Percentiles rank a stretch among this genome's conserved stretches.
These are phyloP conservation scores for Litocranius walleri DNA, from an alignment of 2,113 vertebrate genomes.

Conservation along the genomic window DNA sequence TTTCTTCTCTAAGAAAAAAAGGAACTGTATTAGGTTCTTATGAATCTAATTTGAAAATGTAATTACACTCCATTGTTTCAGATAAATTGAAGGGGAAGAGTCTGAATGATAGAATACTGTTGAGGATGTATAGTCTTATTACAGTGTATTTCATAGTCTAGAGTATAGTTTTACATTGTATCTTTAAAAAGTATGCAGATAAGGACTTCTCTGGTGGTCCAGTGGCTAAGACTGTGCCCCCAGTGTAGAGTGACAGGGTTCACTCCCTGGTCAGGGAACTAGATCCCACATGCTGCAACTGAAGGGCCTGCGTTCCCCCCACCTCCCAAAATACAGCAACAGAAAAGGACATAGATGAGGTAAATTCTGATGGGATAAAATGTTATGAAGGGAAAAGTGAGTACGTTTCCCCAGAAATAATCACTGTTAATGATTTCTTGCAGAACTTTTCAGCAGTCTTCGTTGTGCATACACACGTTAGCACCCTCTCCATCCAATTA, in stretches of 20 bases:
- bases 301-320: not conserved
- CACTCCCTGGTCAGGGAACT: not conserved
- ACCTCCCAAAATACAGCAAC: not conserved
- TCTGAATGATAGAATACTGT: not conserved
- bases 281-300: not conserved
- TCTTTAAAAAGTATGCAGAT: not conserved
- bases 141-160: not conserved
- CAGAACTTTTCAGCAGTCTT: not conserved
- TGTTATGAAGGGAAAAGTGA: not conserved
- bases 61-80: not conserved
- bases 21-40: not conserved
- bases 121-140: not conserved
- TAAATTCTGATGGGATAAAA: constrained; percentile 22
- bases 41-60: constrained; percentile 14
- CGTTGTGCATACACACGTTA: not conserved
- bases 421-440: not conserved
- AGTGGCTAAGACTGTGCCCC: not conserved
- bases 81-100: not conserved
- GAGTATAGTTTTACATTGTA: not conserved
- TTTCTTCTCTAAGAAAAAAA: not conserved
- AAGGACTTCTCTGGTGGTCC: not conserved
- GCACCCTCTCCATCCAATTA: not conserved
- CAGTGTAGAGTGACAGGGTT: not conserved
- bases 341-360: not conserved
- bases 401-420: not conserved